Base-by-base conservation (phyloP, 1,140 invertebrate species). In the Leptinotarsa undecemlineata region DNA sequence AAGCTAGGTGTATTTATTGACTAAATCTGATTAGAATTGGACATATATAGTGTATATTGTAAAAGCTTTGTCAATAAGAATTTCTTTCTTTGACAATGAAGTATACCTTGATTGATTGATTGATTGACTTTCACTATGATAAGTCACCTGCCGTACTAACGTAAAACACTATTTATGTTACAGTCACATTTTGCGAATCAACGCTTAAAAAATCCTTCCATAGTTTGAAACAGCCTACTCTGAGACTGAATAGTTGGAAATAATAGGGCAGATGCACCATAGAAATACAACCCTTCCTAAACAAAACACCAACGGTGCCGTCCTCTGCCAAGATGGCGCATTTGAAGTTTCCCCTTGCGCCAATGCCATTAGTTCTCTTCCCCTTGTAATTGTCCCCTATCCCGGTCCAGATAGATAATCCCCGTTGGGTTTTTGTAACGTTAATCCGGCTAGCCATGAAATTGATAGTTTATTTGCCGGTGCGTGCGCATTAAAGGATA, bases 401-500 rank as follows among this genome's bases (percentile, higher is more conserved):
- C 14, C 57, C 48, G 20, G 20, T 48, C 61, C 60, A 21, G 60
- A 51, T 64, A 64, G 69, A 66, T 57, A 20, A 20, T 62, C 71
- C 70, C 74, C 42, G 61, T 74, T 73, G 75, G 68, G 51, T 68
- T 66, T 74, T 79, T 79, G 61, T 77, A 62, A 77, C 73, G 78
- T 48, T 79, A 77, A 77, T 79, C 74, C 76, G 62, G 17, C 23
- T 21, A 48, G 21, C 68, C 73, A 74, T 73, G 78, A 79, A 79
- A 79, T 79, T 79, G 78, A 79, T 79, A 77, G 78, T 79, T 77
- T 77, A 77, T 77, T 72, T 21, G 23, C 17, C 19, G 20, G 14
- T 73, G 72, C 72, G 75, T 17, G n/a, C 33, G 72, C 75, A 72
- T 72, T 68, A 3, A n/a, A 4, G 14, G 63, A 47, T 74, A 76